Evolutionary conservation across 2,797 vertebrate genomes (phyloP).

Genomic region (Smutsia temminckii): DNA sequence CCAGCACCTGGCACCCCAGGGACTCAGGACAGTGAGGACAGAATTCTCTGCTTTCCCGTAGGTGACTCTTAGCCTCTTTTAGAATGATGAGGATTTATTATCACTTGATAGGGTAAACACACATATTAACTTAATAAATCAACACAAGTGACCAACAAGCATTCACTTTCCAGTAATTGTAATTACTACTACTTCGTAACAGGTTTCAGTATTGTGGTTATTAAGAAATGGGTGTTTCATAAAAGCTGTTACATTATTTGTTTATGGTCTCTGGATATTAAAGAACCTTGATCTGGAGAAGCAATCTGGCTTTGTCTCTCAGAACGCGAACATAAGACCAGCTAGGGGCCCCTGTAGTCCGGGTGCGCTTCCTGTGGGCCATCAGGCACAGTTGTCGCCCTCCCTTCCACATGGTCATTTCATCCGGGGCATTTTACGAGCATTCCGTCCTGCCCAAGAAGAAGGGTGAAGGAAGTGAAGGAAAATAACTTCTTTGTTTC

Average conservation of each 20-base stretch:
- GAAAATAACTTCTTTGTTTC: not conserved
- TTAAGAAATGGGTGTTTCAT: not conserved
- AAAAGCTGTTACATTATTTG: not conserved
- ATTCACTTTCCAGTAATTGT: not conserved
- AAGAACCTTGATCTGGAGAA: not conserved
- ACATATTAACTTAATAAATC: not conserved
- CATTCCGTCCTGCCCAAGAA: not conserved
- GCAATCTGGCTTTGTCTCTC: not conserved
- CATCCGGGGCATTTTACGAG: not conserved
- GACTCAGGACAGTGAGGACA: not conserved
- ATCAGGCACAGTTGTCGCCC: not conserved
- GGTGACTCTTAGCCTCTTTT: not conserved
- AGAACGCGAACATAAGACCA: not conserved
- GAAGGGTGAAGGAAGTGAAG: not conserved
- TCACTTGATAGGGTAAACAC: not conserved
- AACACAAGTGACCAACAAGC: not conserved
- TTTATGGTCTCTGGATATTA: not conserved
- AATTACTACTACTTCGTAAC: not conserved
- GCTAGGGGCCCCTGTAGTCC: not conserved
- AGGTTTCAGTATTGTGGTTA: not conserved
- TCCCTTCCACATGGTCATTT: accelerated
- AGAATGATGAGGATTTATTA: not conserved
- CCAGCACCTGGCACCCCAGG: not conserved
- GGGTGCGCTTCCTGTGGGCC: not conserved
- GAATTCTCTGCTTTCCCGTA: not conserved